Evolutionary conservation across 2,797 vertebrate genomes (phyloP).

Genomic region (Acrossocheilus fasciatus): DNA sequence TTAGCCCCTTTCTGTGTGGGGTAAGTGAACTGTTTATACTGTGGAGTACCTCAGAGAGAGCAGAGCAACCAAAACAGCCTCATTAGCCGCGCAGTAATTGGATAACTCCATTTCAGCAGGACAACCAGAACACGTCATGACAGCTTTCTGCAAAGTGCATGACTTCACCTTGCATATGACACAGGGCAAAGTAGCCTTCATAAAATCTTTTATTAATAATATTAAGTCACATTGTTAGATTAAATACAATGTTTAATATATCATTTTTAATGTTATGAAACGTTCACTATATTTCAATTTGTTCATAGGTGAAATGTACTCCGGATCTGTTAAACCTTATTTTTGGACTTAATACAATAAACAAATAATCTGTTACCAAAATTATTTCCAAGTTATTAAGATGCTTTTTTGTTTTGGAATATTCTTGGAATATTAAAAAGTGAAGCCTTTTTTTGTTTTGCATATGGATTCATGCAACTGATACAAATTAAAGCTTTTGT

Average conservation of each 20-base stretch:
- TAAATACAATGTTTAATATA: too few species aligned
- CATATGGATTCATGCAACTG: too few species aligned
- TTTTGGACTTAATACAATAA: not conserved
- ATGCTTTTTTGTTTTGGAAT: not conserved
- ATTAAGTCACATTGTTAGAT: not conserved
- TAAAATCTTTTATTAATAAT: not conserved
- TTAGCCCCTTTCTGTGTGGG: constrained; percentile 99
- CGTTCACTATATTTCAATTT: not conserved
- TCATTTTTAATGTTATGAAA: not conserved
- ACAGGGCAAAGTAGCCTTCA: constrained; percentile 65
- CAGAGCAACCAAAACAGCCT: constrained; percentile 99
- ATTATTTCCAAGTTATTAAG: not conserved
- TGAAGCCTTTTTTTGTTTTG: not conserved
- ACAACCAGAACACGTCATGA: constrained; percentile 95
- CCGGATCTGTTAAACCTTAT: not conserved
- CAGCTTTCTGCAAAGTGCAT: constrained; percentile 94
- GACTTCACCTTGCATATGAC: constrained; percentile 90
- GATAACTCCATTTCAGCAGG: constrained; percentile 99
- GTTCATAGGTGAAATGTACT: not conserved
- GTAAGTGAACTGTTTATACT: constrained; percentile 99
- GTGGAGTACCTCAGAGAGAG: constrained; percentile 99
- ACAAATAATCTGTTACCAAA: not conserved
- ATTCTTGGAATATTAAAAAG: not conserved
- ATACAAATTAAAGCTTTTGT: not conserved
- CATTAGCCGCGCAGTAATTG: constrained; percentile 99